phyloP scores from a whole-genome alignment of 2,113 vertebrate genomes.

The Poeciliopsis retropinna region DNA sequence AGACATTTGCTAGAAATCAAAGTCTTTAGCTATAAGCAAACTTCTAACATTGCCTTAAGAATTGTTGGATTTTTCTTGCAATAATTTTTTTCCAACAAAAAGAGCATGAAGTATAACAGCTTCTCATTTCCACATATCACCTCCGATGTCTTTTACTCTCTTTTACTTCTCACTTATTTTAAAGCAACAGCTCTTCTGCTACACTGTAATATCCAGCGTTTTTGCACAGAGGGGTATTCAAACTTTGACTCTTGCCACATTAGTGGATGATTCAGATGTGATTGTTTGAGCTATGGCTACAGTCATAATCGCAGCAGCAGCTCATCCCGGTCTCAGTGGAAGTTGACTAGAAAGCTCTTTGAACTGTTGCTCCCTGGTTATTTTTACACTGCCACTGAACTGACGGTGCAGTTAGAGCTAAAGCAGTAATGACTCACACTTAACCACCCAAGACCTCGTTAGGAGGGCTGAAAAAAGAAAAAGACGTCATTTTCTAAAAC shows the following conservation, averaged over 20 bases:
- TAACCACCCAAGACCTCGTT: constrained; percentile 3
- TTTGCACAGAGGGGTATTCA: not conserved
- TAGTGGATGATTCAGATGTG: constrained; percentile 6
- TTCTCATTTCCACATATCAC: too few species aligned
- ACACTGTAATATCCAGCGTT: not conserved
- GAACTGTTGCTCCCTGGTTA: not conserved
- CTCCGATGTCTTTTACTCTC: not conserved
- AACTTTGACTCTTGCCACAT: not conserved
- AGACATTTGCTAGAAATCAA: too few species aligned
- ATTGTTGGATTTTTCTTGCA: not conserved
- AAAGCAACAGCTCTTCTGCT: not conserved
- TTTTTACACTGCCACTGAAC: not conserved
- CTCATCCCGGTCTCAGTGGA: not conserved
- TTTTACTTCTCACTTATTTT: not conserved
- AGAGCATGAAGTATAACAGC: not conserved
- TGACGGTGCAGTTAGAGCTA: not conserved
- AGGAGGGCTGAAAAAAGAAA: not conserved
- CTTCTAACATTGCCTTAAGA: too few species aligned
- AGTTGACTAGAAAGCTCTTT: constrained; percentile 1
- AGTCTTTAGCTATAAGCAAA: too few species aligned
- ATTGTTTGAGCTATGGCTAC: not conserved
- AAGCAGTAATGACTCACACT: not conserved
- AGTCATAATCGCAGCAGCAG: constrained; percentile 15
- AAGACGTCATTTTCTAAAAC: not conserved
- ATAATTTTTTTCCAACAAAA: not conserved